These are phyloP conservation scores for Nasonovia ribisnigri DNA, from an alignment of 2,888 invertebrate species.

Conservation along the genomic window DNA sequence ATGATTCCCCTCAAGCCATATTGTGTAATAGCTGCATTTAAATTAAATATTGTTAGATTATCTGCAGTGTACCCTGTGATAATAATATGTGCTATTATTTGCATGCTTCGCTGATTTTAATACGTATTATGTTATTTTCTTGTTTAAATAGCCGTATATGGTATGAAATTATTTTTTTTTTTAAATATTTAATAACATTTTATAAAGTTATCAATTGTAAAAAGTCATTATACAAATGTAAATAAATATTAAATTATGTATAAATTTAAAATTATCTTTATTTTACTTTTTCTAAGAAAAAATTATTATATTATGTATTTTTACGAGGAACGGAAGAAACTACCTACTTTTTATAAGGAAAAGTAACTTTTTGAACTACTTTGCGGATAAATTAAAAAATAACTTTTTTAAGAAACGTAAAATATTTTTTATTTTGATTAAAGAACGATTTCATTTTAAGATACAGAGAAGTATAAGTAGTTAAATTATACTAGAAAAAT, in stretches of 20 bases:
- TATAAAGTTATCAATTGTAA: not conserved
- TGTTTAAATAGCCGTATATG: not conserved
- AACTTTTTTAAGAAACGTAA: not conserved
- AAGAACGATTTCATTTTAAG: not conserved
- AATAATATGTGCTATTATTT: not conserved
- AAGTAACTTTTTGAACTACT: conserved; percentile 18
- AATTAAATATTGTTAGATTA: conserved; percentile 10
- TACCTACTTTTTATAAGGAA: not conserved
- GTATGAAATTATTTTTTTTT: not conserved
- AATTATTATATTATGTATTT: not conserved
- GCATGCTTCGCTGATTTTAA: conserved; percentile 7
- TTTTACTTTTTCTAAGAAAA: not conserved
- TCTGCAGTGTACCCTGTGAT: not conserved
- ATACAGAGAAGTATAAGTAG: not conserved
- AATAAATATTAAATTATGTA: not conserved
- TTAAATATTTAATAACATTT: not conserved
- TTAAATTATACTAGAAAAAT: not conserved
- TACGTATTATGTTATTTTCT: conserved; percentile 4
- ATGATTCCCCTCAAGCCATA: not conserved
- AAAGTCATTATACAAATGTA: not conserved
- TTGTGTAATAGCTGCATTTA: not conserved
- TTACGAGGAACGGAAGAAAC: not conserved
- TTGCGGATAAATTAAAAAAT: not conserved
- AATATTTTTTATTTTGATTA: conserved; percentile 23
- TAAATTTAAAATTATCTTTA: not conserved